Evolutionary conservation across 2,113 vertebrate species (phyloP).

Genomic region (Triplophysa rosa): DNA sequence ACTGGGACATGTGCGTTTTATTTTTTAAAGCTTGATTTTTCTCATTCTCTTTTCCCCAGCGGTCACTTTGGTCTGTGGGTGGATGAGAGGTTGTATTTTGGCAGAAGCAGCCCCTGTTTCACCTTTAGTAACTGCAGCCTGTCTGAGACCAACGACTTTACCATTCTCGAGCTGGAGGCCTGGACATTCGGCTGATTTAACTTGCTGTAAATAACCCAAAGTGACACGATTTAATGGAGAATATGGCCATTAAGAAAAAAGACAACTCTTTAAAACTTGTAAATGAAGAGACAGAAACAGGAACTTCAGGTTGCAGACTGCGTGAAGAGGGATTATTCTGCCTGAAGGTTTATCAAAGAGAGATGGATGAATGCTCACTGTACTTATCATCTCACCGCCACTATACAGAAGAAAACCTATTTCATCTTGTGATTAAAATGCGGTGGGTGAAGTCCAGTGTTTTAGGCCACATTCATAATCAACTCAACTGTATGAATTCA

Average conservation of each 20-base stretch:
- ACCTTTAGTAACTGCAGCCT: conserved; percentile 81
- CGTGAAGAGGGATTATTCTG: not conserved
- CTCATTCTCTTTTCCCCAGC: conserved; percentile 52
- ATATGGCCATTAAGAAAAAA: conserved; percentile 11
- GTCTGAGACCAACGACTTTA: conserved; percentile 75
- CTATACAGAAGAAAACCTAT: not conserved
- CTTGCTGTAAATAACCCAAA: not conserved
- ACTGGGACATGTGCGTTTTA: not conserved
- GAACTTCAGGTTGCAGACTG: not conserved
- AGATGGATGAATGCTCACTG: conserved; percentile 16
- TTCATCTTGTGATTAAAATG: conserved; percentile 14
- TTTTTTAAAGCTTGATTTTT: not conserved
- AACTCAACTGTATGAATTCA: not conserved
- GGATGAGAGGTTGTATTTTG: conserved; percentile 76
- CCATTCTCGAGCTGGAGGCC: conserved; percentile 77
- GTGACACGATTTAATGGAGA: not conserved
- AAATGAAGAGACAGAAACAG: conserved; percentile 11
- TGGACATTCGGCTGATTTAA: conserved; percentile 76
- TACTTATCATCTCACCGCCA: not conserved
- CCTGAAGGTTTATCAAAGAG: not conserved
- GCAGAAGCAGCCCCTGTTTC: conserved; percentile 76
- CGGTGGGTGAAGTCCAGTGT: not conserved
- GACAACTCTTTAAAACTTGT: not conserved
- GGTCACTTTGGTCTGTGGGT: conserved; percentile 82
- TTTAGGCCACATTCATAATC: not conserved